Percentiles rank a stretch among this genome's conserved stretches.
phyloP scores from a whole-genome alignment of 2,113 vertebrate species.

The Cathartes aura region DNA sequence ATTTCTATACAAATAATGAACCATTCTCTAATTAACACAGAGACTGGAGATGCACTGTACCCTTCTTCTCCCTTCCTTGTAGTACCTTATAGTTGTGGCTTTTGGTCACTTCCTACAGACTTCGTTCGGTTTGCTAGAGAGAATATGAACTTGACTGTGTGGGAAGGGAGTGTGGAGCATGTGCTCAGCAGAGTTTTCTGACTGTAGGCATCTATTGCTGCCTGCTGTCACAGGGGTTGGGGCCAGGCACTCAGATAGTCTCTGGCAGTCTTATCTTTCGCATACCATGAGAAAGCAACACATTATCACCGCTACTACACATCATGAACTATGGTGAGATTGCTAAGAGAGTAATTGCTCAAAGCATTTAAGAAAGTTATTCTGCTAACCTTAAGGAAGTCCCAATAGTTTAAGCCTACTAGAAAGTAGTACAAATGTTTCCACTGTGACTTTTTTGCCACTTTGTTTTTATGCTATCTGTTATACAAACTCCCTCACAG shows the following conservation, averaged over 20 bases:
- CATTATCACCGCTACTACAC: background rate
- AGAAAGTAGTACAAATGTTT: background rate
- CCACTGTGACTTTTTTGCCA: background rate
- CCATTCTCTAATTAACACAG: background rate
- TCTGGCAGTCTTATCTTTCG: background rate
- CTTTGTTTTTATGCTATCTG: background rate
- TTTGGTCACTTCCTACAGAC: background rate
- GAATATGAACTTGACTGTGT: background rate
- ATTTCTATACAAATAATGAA: background rate
- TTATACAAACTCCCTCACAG: background rate
- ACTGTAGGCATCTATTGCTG: background rate
- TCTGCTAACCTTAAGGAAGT: background rate
- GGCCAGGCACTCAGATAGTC: background rate
- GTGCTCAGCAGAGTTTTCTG: background rate
- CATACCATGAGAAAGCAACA: background rate
- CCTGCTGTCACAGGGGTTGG: background rate
- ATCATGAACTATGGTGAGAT: background rate
- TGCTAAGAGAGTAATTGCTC: background rate
- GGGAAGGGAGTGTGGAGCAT: rapidly evolving
- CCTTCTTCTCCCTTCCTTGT: background rate
- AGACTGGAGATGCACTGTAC: background rate
- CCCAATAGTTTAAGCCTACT: background rate
- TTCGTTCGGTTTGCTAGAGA: background rate
- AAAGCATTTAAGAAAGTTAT: background rate
- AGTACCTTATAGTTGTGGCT: background rate